Percentiles rank a stretch among this genome's conserved stretches.
phyloP scores from a whole-genome alignment of 1,140 invertebrate species.

The Bombus superbus region DNA sequence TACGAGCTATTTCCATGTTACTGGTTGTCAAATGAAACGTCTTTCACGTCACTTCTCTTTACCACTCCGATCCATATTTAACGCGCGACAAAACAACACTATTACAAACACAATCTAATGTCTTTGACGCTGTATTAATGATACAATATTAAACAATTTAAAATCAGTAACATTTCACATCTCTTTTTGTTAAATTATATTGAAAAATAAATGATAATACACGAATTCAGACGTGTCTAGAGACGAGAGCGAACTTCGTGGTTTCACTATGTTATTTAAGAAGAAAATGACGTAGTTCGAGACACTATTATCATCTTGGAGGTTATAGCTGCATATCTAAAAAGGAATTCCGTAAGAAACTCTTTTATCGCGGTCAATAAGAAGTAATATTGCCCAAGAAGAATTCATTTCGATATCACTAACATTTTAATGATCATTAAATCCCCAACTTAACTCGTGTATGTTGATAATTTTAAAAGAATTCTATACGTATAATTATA shows the following conservation, averaged over 20 bases:
- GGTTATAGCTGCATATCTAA: conserved; percentile 37
- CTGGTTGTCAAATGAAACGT: conserved; percentile 28
- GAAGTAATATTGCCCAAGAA: neutral
- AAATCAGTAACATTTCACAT: neutral
- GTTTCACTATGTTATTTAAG: conserved; percentile 4
- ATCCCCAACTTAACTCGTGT: neutral
- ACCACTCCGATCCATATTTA: conserved; percentile 34
- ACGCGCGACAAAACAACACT: conserved; percentile 9
- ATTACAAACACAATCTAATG: neutral
- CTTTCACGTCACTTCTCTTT: conserved; percentile 28
- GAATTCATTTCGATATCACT: neutral
- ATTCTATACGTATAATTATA: no score
- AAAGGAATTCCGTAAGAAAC: neutral
- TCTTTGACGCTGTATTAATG: neutral
- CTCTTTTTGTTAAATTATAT: neutral
- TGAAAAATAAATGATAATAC: neutral
- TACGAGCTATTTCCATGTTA: conserved; percentile 71
- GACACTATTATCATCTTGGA: conserved; percentile 23
- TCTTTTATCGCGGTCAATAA: neutral
- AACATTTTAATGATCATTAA: neutral
- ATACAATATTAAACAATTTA: neutral
- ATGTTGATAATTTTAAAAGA: neutral
- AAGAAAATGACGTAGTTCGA: neutral
- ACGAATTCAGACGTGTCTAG: neutral
- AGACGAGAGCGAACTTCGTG: neutral